Evolutionary conservation across 2,888 invertebrate genomes (phyloP).

Genomic region (Synanthedon tipuliformis): DNA sequence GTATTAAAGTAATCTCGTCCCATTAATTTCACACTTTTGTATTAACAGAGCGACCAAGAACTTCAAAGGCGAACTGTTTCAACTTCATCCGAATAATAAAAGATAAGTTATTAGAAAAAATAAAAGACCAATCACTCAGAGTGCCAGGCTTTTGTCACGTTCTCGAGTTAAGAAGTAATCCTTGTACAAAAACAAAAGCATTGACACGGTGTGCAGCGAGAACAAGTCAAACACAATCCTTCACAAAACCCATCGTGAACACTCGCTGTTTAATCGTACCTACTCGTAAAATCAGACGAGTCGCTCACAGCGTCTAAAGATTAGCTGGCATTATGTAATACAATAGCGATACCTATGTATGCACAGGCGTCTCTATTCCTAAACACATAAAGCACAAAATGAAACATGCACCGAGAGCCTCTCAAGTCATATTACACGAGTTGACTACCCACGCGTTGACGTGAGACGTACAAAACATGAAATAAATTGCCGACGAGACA

Average conservation of each 20-base stretch:
- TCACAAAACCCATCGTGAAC: constrained; percentile 3
- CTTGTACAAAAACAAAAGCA: constrained; percentile 6
- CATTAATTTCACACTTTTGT: no score
- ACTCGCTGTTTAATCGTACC: constrained; percentile 9
- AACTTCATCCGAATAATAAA: not conserved
- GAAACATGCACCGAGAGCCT: not conserved
- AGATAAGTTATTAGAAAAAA: not conserved
- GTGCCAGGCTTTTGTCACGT: not conserved
- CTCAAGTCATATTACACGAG: constrained; percentile 2
- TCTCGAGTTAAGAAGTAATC: constrained; percentile 6
- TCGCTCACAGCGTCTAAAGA: constrained; percentile 4
- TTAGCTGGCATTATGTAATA: constrained; percentile 8
- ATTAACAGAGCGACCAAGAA: no score
- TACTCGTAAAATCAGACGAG: constrained; percentile 7
- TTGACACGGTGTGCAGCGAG: constrained; percentile 2
- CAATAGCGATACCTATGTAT: constrained; percentile 11
- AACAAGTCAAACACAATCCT: constrained; percentile 4
- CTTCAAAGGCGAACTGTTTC: not conserved
- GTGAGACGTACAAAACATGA: constrained; percentile 15
- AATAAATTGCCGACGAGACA: constrained; percentile 31
- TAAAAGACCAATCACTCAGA: not conserved
- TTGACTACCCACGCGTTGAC: constrained; percentile 9
- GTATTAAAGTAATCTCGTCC: no score
- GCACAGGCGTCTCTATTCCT: constrained; percentile 8
- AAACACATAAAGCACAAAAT: not conserved